These are phyloP conservation scores for Nysson spinosus DNA, from an alignment of 2,888 invertebrate genomes.

Conservation along the genomic window DNA sequence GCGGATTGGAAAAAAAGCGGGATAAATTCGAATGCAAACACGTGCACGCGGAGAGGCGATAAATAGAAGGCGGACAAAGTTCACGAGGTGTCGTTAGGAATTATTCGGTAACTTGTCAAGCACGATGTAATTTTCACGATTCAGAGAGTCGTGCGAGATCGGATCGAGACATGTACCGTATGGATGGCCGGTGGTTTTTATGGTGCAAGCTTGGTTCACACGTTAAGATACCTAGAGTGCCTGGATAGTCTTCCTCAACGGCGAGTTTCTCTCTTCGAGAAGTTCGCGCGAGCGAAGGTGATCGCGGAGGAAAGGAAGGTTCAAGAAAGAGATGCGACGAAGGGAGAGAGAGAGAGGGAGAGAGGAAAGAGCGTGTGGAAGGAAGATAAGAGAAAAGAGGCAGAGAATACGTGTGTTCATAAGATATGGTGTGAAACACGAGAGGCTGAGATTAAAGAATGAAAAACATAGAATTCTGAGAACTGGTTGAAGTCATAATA, in stretches of 20 bases:
- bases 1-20: too few relatives aligned
- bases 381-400: constrained; percentile 38
- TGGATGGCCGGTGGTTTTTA: not conserved
- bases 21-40: too few relatives aligned
- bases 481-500: constrained; percentile 76
- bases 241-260: not conserved
- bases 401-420: too few relatives aligned
- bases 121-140: too few relatives aligned
- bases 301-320: not conserved
- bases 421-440: constrained; percentile 74
- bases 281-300: too few relatives aligned
- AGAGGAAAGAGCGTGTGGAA: constrained; percentile 21
- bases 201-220: not conserved
- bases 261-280: constrained; percentile 2
- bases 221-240: not conserved
- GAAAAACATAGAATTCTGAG: constrained; percentile 76
- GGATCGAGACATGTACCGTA: too few relatives aligned
- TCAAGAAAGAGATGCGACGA: constrained; percentile 3
- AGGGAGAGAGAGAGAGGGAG: constrained; percentile 11
- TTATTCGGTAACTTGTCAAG: too few relatives aligned
- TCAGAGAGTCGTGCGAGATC: too few relatives aligned
- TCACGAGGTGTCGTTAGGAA: too few relatives aligned
- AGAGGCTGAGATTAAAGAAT: constrained; percentile 77
- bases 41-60: too few relatives aligned
- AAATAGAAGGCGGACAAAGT: too few relatives aligned